These are phyloP conservation scores for Engystomops pustulosus DNA, from an alignment of 2,113 vertebrate genomes.

Conservation along the genomic window DNA sequence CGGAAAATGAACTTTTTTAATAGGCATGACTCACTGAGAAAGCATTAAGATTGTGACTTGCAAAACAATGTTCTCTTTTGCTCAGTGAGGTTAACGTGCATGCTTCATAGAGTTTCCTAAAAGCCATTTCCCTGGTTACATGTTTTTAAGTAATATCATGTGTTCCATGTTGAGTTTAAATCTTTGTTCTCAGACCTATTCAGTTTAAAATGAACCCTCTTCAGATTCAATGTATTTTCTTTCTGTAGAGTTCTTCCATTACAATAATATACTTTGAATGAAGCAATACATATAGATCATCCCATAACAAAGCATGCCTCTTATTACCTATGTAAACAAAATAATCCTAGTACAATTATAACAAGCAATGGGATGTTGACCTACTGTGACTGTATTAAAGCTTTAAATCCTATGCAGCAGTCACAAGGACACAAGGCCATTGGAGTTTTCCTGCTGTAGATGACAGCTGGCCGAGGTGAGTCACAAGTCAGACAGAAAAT, in stretches of 20 bases:
- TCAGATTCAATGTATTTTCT: background rate
- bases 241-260: background rate
- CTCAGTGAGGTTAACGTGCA: constrained; percentile 39
- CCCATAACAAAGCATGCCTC: background rate
- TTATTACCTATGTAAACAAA: background rate
- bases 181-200: constrained; percentile 13
- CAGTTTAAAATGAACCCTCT: too few species aligned
- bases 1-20: constrained; percentile 57
- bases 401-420: too few species aligned
- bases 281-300: background rate
- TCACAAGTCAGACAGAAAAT: too few species aligned
- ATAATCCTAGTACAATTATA: too few species aligned
- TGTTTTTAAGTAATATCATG: constrained; percentile 46
- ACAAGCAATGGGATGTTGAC: too few species aligned
- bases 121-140: constrained; percentile 43
- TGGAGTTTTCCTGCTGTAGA: too few species aligned
- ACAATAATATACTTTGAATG: background rate
- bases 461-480: too few species aligned
- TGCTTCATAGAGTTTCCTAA: constrained; percentile 49
- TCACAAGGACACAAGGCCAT: too few species aligned
- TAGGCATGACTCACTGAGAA: constrained; percentile 60
- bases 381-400: too few species aligned
- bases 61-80: constrained; percentile 53
- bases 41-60: constrained; percentile 39
- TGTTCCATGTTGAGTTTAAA: background rate